Evolutionary conservation across 2,113 vertebrate genomes (phyloP), one percentile per base, ranked within the genome.

Genomic region (Hippocampus abdominalis): DNA sequence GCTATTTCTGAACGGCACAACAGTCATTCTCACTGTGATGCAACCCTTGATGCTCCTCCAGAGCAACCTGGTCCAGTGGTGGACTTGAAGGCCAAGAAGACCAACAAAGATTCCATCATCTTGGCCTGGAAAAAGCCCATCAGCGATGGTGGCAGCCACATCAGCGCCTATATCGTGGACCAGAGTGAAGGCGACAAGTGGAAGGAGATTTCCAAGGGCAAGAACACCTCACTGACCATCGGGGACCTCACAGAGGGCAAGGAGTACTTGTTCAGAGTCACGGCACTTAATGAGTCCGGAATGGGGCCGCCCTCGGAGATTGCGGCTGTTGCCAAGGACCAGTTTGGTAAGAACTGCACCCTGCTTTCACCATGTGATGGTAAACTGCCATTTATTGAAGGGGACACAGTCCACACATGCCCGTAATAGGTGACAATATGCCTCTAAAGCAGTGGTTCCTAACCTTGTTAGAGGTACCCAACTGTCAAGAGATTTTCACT

Each of bases 61-160:
- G 97, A 99, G 90, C 95, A 95, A 86, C 97, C 97, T 68, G 97
- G 97, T 71, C 95, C 96, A 23, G 97, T 99, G 68, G 90, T 91
- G 18, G 95, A 98, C 72, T 93, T 98, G 76, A 98, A 94, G 88
- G 86, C 93, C 68, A 77, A 84, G 61, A 91, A 92, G 61, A 88
- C 96, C 61, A 95, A 92, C 73, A 98, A 97, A 79, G 92, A 94
- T 72, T 96, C 94, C 0, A 94, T 96, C 75, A 93, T 78, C 66
- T 86, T 99, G 81, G 89, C 85, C 66, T 99, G 97, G 97, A 99
- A 97, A 87, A 99, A 96, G 73, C 97, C 97, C 54, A 79, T 94
- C 70, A 95, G 91, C 32, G 94, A 99, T 79, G 97, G 97, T 21
- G 97, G 96, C 81, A 98, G 96, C 81, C 89, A 92, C 59, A 90